Conservation (phyloP, 2,797 vertebrate species). For the Ctenopoma multispine region DNA sequence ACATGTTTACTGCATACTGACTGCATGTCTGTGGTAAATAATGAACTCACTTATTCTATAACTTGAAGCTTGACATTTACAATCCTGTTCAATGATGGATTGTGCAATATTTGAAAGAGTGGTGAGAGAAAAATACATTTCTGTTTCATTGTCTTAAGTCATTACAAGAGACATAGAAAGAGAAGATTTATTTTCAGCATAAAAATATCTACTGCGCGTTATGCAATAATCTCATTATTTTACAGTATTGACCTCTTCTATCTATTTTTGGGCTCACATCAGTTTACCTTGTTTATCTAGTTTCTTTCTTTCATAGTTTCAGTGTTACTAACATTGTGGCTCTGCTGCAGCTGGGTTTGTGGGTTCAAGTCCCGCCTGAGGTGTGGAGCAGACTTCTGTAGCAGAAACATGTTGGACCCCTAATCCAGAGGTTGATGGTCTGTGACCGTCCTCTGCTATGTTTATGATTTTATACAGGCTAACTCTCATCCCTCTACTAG, state of each 20-base stretch:
- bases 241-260: slow-evolving; percentile 8
- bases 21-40: too few relatives aligned
- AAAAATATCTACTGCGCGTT: slow-evolving; percentile 12
- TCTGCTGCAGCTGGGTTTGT: slow-evolving; percentile 57
- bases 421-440: slow-evolving; percentile 79
- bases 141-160: neutral
- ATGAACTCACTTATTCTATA: too few relatives aligned
- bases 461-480: neutral
- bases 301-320: neutral
- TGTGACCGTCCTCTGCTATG: slow-evolving; percentile 77
- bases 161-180: slow-evolving; percentile 9
- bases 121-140: neutral
- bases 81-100: neutral
- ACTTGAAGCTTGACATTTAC: neutral
- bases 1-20: neutral
- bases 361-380: slow-evolving; percentile 74
- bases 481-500: neutral
- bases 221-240: neutral
- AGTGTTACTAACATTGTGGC: neutral
- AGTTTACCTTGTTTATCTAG: neutral
- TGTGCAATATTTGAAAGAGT: too few relatives aligned
- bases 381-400: slow-evolving; percentile 74
- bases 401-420: slow-evolving; percentile 76
- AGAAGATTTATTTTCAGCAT: slow-evolving; percentile 28
- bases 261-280: neutral